These are phyloP conservation scores for Hassar affinis DNA, from an alignment of 2,113 vertebrate genomes.

Conservation along the genomic window DNA sequence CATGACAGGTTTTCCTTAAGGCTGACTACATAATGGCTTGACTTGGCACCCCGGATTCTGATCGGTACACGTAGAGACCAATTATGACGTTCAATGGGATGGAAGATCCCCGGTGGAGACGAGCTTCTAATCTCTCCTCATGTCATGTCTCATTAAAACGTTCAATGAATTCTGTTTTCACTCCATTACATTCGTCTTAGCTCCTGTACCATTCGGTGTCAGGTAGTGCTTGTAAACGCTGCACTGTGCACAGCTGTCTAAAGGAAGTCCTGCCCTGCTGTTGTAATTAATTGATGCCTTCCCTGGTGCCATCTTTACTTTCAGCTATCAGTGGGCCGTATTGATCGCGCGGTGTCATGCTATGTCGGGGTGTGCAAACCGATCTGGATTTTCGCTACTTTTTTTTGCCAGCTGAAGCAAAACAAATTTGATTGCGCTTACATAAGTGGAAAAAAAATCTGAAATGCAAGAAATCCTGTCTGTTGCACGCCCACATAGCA, in stretches of 20 bases:
- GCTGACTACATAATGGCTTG: constrained; percentile 4
- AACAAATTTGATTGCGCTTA: constrained; percentile 28
- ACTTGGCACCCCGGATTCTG: constrained; percentile 25
- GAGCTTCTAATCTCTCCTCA: constrained; percentile 30
- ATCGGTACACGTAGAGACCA: constrained; percentile 37
- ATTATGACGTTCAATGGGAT: constrained; percentile 46
- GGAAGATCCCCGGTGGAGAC: constrained; percentile 38
- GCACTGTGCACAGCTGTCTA: neutral
- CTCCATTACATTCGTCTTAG: constrained; percentile 18
- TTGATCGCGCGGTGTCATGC: neutral
- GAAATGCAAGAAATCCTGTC: constrained; percentile 36
- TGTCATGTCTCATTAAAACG: constrained; percentile 44
- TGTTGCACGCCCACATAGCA: constrained; percentile 26
- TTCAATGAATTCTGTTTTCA: constrained; percentile 39
- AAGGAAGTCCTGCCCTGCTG: neutral
- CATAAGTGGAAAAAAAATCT: constrained; percentile 17
- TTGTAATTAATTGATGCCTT: neutral
- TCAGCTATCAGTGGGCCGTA: neutral
- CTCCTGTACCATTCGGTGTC: constrained; percentile 1
- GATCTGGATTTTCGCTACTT: neutral
- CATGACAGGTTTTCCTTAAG: constrained; percentile 27
- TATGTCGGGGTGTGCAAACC: neutral
- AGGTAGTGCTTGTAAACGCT: constrained; percentile 14
- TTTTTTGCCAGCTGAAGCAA: neutral
- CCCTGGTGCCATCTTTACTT: constrained; percentile 19